Base-by-base conservation (phyloP, 2,888 invertebrate genomes). In the Megalurothrips usitatus region DNA sequence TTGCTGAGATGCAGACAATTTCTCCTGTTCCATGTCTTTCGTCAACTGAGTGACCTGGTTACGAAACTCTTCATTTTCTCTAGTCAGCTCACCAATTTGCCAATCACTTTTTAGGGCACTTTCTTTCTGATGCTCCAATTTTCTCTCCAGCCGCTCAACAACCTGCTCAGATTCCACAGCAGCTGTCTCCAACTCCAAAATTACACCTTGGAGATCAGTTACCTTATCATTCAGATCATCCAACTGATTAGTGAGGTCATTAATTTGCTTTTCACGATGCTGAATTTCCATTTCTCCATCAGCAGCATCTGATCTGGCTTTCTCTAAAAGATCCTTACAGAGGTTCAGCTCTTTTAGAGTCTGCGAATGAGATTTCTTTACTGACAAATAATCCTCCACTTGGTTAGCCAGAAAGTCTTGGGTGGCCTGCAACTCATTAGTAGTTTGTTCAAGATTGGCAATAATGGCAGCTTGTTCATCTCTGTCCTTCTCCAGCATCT, bases 331-430 rank as follows among this genome's bases (percentile, higher is more conserved):
- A 26, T 75, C 68, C 26, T 75, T 75, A 26, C 68, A 75, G 0
- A 23, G 23, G 12, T 9, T 26, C 68, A 75, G 68, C 26, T 75
- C 68, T 75, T 75, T 75, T 26, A 23, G 68, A 11, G 12, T 26
- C 26, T 75, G 68, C 26, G 23, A 1, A 26, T 26, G 12, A 26
- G 68, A n/a, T 26, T 75, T 23, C 26, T 75, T 75, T 12, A 75
- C 68, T 9, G 68, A 75, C 26, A 75, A 75, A 26, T 75, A 75
- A 26, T 75, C 68, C 26, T 75, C 68, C 23, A 75, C 68, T 12
- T 75, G 68, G 26, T 75, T 75, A 23, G 68, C 68, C 68, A 75
- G 26, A 23, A 75, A 75, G 26, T 75, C 68, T 75, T 75, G 68
- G 23, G 68, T 75, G 26, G 68, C 68, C 26, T 75, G 68, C n/a